Evolutionary conservation across 1,140 invertebrate genomes (phyloP).

Genomic region (Anoplophora glabripennis): DNA sequence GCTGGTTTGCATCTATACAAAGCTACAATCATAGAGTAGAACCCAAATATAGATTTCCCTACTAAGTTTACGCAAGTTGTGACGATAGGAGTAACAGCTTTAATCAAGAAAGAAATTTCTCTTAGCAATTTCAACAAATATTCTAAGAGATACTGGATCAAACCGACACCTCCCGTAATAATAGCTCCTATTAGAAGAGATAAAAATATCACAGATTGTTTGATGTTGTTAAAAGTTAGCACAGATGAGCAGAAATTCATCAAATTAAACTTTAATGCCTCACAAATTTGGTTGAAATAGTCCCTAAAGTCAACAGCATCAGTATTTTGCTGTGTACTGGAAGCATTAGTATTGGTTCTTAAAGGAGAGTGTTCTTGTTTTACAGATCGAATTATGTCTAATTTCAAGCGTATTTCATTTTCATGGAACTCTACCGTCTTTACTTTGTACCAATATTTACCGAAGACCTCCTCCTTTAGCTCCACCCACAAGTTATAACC

Average conservation of each 20-base stretch:
- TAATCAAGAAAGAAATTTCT: slow-evolving; percentile 42
- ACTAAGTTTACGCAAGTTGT: slow-evolving; percentile 46
- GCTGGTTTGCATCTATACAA: slow-evolving; percentile 36
- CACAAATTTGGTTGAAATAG: slow-evolving; percentile 1
- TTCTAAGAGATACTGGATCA: slow-evolving; percentile 32
- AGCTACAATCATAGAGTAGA: slow-evolving; percentile 45
- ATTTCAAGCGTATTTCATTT: slow-evolving; percentile 34
- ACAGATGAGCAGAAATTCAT: slow-evolving; percentile 14
- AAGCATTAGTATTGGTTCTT: background rate
- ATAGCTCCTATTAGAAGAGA: slow-evolving; percentile 28
- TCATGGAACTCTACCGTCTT: slow-evolving; percentile 33
- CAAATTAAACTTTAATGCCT: slow-evolving; percentile 19
- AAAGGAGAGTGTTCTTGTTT: slow-evolving; percentile 3
- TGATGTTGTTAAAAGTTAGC: slow-evolving; percentile 30
- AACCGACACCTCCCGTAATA: slow-evolving; percentile 20
- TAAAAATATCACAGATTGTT: slow-evolving; percentile 31
- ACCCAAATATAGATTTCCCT: slow-evolving; percentile 33
- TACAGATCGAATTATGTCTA: slow-evolving; percentile 27
- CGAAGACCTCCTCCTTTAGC: slow-evolving; percentile 34
- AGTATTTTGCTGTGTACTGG: background rate
- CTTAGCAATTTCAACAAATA: slow-evolving; percentile 34
- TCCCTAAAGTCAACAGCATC: slow-evolving; percentile 15
- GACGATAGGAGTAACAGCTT: slow-evolving; percentile 45
- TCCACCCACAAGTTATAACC: slow-evolving; percentile 37
- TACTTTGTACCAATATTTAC: slow-evolving; percentile 36